phyloP scores from a whole-genome alignment of 2,888 invertebrate genomes.

The Drosophila cracens region DNA sequence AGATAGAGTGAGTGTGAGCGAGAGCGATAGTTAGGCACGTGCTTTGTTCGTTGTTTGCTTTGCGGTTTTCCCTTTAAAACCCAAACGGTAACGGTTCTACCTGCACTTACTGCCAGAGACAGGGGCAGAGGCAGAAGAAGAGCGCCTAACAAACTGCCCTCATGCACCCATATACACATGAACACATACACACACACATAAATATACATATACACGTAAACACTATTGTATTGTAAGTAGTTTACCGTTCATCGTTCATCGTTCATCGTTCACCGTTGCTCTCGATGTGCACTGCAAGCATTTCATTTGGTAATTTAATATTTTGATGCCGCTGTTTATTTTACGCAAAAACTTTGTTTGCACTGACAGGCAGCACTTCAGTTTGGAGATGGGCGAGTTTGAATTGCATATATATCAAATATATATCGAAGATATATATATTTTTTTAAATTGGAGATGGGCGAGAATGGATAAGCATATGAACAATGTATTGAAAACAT shows the following conservation, averaged over 20 bases:
- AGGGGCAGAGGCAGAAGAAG: neutral
- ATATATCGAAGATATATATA: neutral
- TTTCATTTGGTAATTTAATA: conserved; percentile 75
- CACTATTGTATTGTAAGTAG: conserved; percentile 29
- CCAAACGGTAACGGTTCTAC: conserved; percentile 57
- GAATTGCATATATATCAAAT: neutral
- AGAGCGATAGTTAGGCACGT: conserved; percentile 38
- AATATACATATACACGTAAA: neutral
- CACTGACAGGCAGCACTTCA: conserved; percentile 48
- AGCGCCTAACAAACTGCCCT: conserved; percentile 56
- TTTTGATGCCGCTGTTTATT: conserved; percentile 72
- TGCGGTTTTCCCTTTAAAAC: conserved; percentile 46
- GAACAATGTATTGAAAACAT: neutral
- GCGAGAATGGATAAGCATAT: too few species aligned
- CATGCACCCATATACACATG: conserved; percentile 29
- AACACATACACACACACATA: neutral
- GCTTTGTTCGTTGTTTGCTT: conserved; percentile 37
- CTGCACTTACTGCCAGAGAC: conserved; percentile 32
- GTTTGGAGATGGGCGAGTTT: conserved; percentile 34
- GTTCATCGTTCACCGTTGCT: conserved; percentile 57
- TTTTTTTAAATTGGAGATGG: neutral
- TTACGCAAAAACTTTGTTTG: conserved; percentile 72
- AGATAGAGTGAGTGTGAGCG: neutral
- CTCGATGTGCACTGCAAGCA: conserved; percentile 50
- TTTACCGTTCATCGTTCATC: conserved; percentile 63